A percentile compares a stretch with the other conserved stretches of the same genome.
Conservation (phyloP, 1,140 invertebrate genomes). For the Cataglyphis hispanica region DNA sequence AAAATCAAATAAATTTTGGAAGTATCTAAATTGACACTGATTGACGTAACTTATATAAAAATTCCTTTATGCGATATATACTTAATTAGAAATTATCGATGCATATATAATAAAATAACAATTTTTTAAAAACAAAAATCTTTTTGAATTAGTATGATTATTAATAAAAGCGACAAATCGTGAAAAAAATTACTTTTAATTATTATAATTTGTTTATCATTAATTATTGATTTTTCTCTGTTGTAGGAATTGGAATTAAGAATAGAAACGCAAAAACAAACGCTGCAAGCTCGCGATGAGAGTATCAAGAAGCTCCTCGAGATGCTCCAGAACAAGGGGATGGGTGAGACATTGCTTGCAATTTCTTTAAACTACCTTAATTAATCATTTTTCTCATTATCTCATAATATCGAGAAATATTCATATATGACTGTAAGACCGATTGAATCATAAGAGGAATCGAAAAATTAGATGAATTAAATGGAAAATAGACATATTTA, state of each 20-base stretch:
- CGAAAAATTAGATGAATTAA: background rate
- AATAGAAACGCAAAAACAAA: conserved; percentile 99
- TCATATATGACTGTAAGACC: background rate
- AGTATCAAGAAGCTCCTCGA: conserved; percentile 99
- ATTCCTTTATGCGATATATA: background rate
- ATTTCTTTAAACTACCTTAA: conserved; percentile 33
- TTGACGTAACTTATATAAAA: background rate
- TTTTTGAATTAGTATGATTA: background rate
- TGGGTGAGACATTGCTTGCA: conserved; percentile 90
- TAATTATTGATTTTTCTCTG: conserved; percentile 64
- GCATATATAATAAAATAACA: background rate
- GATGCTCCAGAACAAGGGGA: conserved; percentile 99
- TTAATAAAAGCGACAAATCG: background rate
- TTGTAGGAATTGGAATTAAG: conserved; percentile 96
- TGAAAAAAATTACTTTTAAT: background rate
- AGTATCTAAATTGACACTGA: conserved; percentile 3
- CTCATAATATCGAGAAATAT: background rate
- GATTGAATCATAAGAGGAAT: background rate
- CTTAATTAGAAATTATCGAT: background rate
- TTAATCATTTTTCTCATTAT: conserved; percentile 31
- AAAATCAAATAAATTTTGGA: background rate
- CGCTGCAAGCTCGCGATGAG: conserved; percentile 97
- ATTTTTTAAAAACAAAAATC: background rate
- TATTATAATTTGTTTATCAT: background rate
- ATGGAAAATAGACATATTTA: background rate